Percentiles rank a stretch among this genome's conserved stretches.
These are phyloP conservation scores for Antechinus stuartii DNA, from an alignment of 2,113 vertebrate species.

Conservation along the genomic window DNA sequence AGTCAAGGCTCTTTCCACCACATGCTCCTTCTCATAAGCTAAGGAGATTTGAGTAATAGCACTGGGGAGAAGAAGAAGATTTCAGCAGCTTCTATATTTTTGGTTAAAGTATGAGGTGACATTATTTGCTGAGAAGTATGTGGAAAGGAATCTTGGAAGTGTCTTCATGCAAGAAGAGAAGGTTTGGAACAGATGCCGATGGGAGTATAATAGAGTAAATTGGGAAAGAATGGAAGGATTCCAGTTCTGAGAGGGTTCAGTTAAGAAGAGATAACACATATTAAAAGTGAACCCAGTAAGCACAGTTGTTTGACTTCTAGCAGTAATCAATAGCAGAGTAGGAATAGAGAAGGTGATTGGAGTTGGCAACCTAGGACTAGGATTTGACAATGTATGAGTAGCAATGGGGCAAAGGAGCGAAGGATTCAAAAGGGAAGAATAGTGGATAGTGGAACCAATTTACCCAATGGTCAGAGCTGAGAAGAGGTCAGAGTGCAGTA, in stretches of 20 bases:
- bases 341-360: not conserved
- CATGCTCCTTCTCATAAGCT: not conserved
- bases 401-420: not conserved
- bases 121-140: not conserved
- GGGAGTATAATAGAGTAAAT: not conserved
- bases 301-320: not conserved
- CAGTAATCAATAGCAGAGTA: not conserved
- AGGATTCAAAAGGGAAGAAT: not conserved
- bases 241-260: not conserved
- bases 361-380: not conserved
- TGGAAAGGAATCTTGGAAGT: not conserved
- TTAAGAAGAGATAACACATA: not conserved
- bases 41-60: not conserved
- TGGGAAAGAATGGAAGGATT: not conserved
- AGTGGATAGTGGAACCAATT: not conserved
- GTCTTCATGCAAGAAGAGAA: not conserved
- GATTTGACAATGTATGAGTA: not conserved
- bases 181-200: not conserved
- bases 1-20: not conserved
- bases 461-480: not conserved
- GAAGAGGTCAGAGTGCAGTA: not conserved
- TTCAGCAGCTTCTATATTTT: not conserved
- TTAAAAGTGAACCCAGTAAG: not conserved
- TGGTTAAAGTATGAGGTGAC: not conserved
- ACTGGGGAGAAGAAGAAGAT: not conserved